Conservation (phyloP, 2,888 invertebrate species). For the Drosophila diplacantha region DNA sequence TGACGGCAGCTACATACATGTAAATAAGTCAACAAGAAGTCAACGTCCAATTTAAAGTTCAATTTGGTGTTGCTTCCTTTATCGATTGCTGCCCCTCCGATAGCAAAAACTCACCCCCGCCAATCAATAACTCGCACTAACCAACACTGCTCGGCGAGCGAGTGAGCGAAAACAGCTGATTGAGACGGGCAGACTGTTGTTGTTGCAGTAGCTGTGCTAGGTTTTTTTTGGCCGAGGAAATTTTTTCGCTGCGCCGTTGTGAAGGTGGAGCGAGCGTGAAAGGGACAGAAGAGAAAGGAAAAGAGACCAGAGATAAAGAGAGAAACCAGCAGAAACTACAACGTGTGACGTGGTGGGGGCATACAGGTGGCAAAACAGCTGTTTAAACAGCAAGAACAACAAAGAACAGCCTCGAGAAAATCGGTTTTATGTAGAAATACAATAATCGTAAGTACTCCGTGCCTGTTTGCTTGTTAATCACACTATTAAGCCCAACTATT, state of each 20-base stretch:
- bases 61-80: constrained; percentile 25
- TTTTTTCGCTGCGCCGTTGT: constrained; percentile 28
- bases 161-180: constrained; percentile 52
- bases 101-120: constrained; percentile 5
- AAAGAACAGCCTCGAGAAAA: constrained; percentile 40
- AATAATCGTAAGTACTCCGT: constrained; percentile 40
- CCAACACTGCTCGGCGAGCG: constrained; percentile 51
- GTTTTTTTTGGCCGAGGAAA: constrained; percentile 23
- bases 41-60: constrained; percentile 34
- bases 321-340: constrained; percentile 30
- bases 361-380: constrained; percentile 62
- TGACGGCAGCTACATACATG: not conserved
- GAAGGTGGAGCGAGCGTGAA: constrained; percentile 41
- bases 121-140: constrained; percentile 25
- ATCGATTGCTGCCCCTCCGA: constrained; percentile 47
- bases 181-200: constrained; percentile 25
- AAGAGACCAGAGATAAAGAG: constrained; percentile 37
- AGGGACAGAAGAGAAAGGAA: constrained; percentile 38
- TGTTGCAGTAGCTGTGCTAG: constrained; percentile 29
- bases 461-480: constrained; percentile 12
- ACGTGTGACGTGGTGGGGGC: constrained; percentile 56
- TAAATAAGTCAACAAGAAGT: constrained; percentile 14
- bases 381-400: constrained; percentile 57
- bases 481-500: constrained; percentile 42
- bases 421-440: constrained; percentile 42